Base-by-base conservation (phyloP, 1,140 invertebrate genomes). In the Zaprionus tsacasi region DNA sequence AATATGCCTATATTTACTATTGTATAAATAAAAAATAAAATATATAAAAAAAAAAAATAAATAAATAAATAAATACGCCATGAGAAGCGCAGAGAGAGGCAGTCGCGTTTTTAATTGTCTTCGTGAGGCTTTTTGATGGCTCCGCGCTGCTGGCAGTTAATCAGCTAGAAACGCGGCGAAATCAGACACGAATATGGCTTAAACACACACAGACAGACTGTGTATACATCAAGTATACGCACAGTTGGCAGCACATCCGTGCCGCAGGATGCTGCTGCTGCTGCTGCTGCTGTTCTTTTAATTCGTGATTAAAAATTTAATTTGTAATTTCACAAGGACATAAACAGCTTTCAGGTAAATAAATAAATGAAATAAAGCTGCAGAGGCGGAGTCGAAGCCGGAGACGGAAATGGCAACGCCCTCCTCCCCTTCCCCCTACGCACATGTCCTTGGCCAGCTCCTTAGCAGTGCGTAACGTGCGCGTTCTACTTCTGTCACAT, bases 331-430 rank as follows among this genome's bases (percentile, higher is more conserved):
- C 70, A 71, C 69, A 85, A 89, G 81, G 70, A 81, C 67, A 89
- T 88, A 88, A 87, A 88, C 80, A 81, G 85, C 74, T 89, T 78
- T 76, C 81, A 89, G 81, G 78, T 88, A 78, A 88, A 83, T 88
- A 89, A 88, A 88, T 78, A 89, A 88, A 88, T 78, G 83, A 88
- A 88, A 89, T 88, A 69, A 81, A 88, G 78, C 78, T 89, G 78
- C 63, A 61, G 61, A 33, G 67, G 50, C 13, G 11, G 12, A 13
- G 38, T 1, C 12, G 12, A 0, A 13, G 38, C 2, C 38, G 45
- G 1, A 21, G 45, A 50, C 17, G 10, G 5, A 17, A 8, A 3
- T 50, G 45, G 43, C 63, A 65, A 58, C 40, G 60, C 33, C n/a
- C 21, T 2, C 21, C 2, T 21, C 21, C n/a, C n/a, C n/a, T n/a